A percentile compares a stretch with the other conserved stretches of the same genome.
Conservation (phyloP, 2,797 vertebrate species). For the Squalus acanthias region DNA sequence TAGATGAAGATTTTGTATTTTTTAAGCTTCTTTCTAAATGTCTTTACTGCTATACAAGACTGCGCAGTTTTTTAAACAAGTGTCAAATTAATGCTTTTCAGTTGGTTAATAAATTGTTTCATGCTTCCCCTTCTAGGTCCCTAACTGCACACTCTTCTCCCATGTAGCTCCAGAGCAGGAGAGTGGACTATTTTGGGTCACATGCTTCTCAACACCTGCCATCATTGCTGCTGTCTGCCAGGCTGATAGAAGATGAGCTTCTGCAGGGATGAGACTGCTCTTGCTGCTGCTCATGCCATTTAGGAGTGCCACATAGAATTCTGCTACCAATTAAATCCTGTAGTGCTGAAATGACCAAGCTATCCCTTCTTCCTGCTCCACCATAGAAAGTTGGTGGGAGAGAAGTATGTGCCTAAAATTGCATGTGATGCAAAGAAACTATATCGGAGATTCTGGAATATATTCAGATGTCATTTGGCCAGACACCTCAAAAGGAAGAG, state of each 20-base stretch:
- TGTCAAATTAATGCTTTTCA: background rate
- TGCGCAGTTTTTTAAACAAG: background rate
- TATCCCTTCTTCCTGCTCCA: background rate
- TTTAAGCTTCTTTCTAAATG: background rate
- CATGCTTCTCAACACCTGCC: background rate
- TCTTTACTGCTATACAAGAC: background rate
- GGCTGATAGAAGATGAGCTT: background rate
- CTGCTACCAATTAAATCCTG: background rate
- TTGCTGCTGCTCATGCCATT: background rate
- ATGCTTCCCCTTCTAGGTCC: background rate
- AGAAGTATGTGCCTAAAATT: background rate
- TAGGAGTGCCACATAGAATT: background rate
- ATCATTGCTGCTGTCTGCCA: constrained; percentile 14
- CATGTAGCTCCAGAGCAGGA: background rate
- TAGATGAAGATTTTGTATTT: background rate
- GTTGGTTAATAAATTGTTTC: background rate
- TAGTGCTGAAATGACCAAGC: background rate
- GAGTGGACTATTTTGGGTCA: background rate
- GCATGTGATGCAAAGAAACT: background rate
- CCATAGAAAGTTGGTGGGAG: background rate
- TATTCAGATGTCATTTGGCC: background rate
- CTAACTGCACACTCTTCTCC: constrained; percentile 11
- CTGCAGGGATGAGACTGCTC: background rate
- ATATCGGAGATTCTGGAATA: background rate
- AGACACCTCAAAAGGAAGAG: background rate